These are phyloP conservation scores for Willowsia nigromaculata DNA, from an alignment of 2,888 invertebrate genomes.

Conservation along the genomic window DNA sequence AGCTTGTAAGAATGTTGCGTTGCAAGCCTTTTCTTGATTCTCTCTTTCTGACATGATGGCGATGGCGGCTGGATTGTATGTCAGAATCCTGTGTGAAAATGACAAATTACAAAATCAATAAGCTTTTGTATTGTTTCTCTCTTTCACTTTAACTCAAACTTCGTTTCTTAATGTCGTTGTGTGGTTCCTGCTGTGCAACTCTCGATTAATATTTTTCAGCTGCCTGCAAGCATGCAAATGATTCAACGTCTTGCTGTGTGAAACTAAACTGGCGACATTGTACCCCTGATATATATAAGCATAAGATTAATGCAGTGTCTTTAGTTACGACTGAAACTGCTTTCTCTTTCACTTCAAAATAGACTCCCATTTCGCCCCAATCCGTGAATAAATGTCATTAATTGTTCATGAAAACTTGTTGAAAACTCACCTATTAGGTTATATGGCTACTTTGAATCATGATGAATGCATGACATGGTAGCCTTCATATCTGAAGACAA, in stretches of 20 bases:
- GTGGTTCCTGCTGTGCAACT: constrained; percentile 67
- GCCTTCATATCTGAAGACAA: no score
- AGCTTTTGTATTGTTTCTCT: constrained; percentile 71
- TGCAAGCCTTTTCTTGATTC: constrained; percentile 30
- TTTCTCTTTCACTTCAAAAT: no score
- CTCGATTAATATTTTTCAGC: constrained; percentile 58
- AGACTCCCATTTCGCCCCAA: no score
- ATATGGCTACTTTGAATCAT: no score
- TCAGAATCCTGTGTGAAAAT: constrained; percentile 76
- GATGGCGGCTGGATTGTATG: constrained; percentile 47
- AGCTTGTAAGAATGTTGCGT: constrained; percentile 28
- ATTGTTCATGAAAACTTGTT: no score
- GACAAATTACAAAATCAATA: constrained; percentile 78
- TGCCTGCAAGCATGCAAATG: constrained; percentile 66
- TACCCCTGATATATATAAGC: background rate
- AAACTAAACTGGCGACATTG: background rate
- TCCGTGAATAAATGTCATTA: no score
- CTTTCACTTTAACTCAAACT: background rate
- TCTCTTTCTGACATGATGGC: constrained; percentile 14
- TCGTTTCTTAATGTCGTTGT: constrained; percentile 54
- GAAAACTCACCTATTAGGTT: no score
- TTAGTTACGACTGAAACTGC: background rate
- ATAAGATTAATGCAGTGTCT: background rate
- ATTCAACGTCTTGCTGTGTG: background rate
- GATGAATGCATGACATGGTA: no score